These are phyloP conservation scores for Carlito syrichta DNA, from an alignment of 2,113 vertebrate genomes.

Conservation along the genomic window DNA sequence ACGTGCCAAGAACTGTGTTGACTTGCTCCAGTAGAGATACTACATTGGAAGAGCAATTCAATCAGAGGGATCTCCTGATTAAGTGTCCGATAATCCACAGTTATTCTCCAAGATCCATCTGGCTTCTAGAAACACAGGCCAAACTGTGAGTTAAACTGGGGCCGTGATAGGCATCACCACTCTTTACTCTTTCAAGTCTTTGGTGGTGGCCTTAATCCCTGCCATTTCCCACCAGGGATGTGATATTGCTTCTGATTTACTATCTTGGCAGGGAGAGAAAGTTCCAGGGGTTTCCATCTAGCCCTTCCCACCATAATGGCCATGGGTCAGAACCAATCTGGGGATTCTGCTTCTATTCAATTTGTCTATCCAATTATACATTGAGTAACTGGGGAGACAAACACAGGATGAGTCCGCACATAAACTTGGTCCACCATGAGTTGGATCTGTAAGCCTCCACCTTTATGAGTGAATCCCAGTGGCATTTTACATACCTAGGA, in stretches of 20 bases:
- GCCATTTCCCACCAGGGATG: not conserved
- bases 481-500: not conserved
- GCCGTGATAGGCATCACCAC: not conserved
- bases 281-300: too few relatives aligned
- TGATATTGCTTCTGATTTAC: not conserved
- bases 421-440: not conserved
- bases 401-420: not conserved
- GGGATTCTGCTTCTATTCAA: not conserved
- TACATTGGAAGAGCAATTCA: too few relatives aligned
- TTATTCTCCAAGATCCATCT: not conserved
- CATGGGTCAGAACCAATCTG: fast-evolving
- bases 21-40: too few relatives aligned
- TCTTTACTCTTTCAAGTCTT: not conserved
- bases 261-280: not conserved
- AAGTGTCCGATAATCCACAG: too few relatives aligned
- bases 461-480: not conserved
- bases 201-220: fast-evolving
- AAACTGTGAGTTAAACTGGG: not conserved
- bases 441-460: not conserved
- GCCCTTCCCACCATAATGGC: not conserved
- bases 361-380: too few relatives aligned
- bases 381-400: not conserved
- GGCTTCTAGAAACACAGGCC: not conserved
- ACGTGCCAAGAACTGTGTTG: too few relatives aligned
- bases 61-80: fast-evolving